Conservation (phyloP, 2,797 vertebrate species). For the Chiropotes sagulatus region DNA sequence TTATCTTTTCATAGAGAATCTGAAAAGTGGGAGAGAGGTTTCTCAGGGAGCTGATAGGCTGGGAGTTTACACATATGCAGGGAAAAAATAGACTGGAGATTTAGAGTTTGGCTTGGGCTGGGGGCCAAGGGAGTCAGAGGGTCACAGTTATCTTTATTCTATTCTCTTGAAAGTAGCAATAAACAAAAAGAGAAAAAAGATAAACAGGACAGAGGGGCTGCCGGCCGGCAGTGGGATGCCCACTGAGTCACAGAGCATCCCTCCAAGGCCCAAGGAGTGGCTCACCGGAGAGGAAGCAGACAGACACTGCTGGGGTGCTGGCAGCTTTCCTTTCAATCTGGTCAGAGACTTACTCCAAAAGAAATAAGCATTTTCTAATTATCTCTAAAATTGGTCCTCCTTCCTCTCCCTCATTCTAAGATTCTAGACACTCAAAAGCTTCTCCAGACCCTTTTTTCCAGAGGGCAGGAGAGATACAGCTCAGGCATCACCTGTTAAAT, state of each 20-base stretch:
- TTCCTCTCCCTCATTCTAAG: neutral
- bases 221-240: neutral
- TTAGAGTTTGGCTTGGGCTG: neutral
- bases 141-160: neutral
- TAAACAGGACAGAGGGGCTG: neutral
- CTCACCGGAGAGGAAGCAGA: neutral
- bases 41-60: neutral
- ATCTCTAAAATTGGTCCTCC: neutral
- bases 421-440: neutral
- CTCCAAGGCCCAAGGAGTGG: rapidly evolving
- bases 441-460: neutral
- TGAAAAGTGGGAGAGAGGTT: neutral
- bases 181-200: neutral
- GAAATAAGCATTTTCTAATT: neutral
- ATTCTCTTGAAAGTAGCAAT: neutral
- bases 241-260: neutral
- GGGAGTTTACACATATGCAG: neutral
- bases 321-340: neutral
- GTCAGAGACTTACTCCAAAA: neutral
- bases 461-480: neutral
- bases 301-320: neutral
- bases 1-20: neutral
- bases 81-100: neutral
- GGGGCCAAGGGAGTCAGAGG: neutral
- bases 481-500: neutral